These are phyloP conservation scores for Halichoeres trimaculatus DNA, from an alignment of 2,113 vertebrate species.

Conservation along the genomic window DNA sequence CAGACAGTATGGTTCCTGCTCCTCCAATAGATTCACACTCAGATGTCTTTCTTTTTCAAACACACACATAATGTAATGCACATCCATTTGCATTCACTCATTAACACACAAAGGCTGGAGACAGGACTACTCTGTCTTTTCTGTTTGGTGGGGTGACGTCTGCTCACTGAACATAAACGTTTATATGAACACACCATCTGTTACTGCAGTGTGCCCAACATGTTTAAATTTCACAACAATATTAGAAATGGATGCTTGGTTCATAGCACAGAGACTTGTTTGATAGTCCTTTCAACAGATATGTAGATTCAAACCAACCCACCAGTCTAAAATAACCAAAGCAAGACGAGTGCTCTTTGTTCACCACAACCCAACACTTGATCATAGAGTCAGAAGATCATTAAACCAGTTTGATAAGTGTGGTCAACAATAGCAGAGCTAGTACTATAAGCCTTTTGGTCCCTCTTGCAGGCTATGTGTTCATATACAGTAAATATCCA, in stretches of 20 bases:
- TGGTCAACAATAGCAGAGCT: no score
- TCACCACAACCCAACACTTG: no score
- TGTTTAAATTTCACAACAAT: slow-evolving; percentile 49
- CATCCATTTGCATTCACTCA: slow-evolving; percentile 32
- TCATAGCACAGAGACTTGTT: neutral
- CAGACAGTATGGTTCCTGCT: slow-evolving; percentile 23
- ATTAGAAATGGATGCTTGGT: neutral
- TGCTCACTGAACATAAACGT: slow-evolving; percentile 64
- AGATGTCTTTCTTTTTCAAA: slow-evolving; percentile 7
- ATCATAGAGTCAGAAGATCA: no score
- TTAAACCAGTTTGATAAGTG: no score
- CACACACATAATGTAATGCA: slow-evolving; percentile 3
- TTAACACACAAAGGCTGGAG: slow-evolving; percentile 41
- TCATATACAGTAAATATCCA: no score
- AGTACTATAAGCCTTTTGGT: no score
- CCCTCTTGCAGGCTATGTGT: no score
- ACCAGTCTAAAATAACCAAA: no score
- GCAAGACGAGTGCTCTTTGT: no score
- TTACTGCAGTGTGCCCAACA: slow-evolving; percentile 56
- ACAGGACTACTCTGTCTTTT: slow-evolving; percentile 51
- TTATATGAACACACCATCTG: slow-evolving; percentile 76
- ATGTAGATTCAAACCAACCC: neutral
- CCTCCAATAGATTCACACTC: slow-evolving; percentile 16
- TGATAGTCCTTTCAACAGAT: slow-evolving; percentile 8
- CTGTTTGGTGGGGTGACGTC: slow-evolving; percentile 55